Conservation (phyloP, 2,888 invertebrate genomes). For the Molanna angustata region DNA sequence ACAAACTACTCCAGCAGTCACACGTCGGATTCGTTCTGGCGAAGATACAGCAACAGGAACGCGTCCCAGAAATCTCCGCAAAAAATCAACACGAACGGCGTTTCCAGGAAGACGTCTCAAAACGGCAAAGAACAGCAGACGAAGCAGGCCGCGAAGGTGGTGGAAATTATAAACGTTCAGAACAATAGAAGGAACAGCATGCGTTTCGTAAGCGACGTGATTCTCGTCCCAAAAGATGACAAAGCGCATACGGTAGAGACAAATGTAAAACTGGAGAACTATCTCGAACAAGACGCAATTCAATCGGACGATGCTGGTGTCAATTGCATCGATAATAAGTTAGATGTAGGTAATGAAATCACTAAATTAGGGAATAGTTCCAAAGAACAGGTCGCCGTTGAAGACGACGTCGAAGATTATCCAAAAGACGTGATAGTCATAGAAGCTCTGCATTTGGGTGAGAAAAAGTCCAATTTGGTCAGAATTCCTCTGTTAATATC, state of each 20-base stretch:
- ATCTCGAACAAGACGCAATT: constrained; percentile 22
- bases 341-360: not conserved
- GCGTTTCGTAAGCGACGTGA: constrained; percentile 36
- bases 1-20: constrained; percentile 58
- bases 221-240: constrained; percentile 27
- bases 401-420: constrained; percentile 11
- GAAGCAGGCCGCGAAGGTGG: constrained; percentile 36
- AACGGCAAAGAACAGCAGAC: constrained; percentile 7
- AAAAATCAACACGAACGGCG: constrained; percentile 22
- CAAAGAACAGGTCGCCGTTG: constrained; percentile 1
- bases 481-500: constrained; percentile 27
- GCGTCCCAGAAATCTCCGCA: constrained; percentile 31
- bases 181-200: constrained; percentile 53
- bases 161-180: constrained; percentile 49
- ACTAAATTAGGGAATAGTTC: constrained; percentile 1
- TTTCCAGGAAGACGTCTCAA: constrained; percentile 16
- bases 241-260: constrained; percentile 11
- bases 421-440: constrained; percentile 28
- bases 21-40: constrained; percentile 61
- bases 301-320: not conserved
- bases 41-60: constrained; percentile 60
- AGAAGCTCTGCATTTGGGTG: constrained; percentile 23
- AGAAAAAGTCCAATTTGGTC: constrained; percentile 27
- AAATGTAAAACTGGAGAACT: constrained; percentile 23
- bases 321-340: not conserved